Evolutionary conservation across 2,888 invertebrate species (phyloP).

Genomic region (Criorhina ranunculi): DNA sequence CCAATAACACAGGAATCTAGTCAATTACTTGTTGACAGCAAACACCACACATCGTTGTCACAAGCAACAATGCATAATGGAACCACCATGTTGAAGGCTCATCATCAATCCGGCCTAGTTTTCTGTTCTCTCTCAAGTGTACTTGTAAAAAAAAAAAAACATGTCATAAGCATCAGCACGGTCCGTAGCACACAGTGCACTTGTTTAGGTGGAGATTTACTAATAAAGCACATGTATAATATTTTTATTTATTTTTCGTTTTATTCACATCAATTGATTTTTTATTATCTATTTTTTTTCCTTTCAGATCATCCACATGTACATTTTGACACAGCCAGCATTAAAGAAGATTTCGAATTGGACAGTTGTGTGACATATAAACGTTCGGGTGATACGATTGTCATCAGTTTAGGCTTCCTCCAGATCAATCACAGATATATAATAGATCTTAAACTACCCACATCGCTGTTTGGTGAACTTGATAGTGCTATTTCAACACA

Average conservation of each 20-base stretch:
- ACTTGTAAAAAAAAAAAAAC: conserved; percentile 26
- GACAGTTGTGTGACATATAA: conserved; percentile 84
- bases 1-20: conserved; percentile 35
- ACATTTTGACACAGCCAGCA: conserved; percentile 82
- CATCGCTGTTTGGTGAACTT: conserved; percentile 81
- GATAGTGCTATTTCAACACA: conserved; percentile 77
- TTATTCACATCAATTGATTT: conserved; percentile 1
- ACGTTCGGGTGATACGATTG: conserved; percentile 83
- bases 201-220: conserved; percentile 7
- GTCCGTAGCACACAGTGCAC: conserved; percentile 6
- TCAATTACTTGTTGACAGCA: conserved; percentile 66
- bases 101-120: conserved; percentile 35
- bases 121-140: conserved; percentile 8
- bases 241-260: not conserved
- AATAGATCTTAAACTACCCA: conserved; percentile 83
- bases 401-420: conserved; percentile 84
- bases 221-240: not conserved
- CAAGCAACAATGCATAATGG: conserved; percentile 29
- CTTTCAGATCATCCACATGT: conserved; percentile 83
- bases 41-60: conserved; percentile 50
- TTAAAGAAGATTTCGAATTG: conserved; percentile 83
- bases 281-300: conserved; percentile 18
- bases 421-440: conserved; percentile 84
- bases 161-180: not conserved
- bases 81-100: not conserved